A percentile compares a stretch with the other conserved stretches of the same genome.
Conservation (phyloP, 2,113 vertebrate species). For the Pholis gunnellus region DNA sequence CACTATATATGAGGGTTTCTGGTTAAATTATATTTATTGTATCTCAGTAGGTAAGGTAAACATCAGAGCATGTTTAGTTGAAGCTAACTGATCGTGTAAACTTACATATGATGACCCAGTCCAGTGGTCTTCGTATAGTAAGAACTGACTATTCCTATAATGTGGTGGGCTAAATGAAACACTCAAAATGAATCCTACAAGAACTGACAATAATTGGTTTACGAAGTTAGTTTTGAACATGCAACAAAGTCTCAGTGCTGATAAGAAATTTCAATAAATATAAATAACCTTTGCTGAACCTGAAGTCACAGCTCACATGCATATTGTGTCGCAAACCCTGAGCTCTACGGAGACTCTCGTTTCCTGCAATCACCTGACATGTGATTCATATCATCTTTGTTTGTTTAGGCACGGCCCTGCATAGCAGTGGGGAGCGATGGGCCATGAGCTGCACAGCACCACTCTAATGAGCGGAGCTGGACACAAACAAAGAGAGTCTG, state of each 20-base stretch:
- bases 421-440: conserved; percentile 65
- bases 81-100: background rate
- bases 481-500: conserved; percentile 82
- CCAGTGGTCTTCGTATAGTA: background rate
- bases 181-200: background rate
- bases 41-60: background rate
- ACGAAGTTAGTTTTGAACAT: conserved; percentile 1
- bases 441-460: conserved; percentile 72
- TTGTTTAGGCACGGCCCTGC: conserved; percentile 65
- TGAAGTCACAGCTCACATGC: background rate
- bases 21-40: background rate
- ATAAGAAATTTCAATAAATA: conserved; percentile 5
- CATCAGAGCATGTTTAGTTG: background rate
- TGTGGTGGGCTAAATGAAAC: background rate
- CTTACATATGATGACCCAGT: background rate
- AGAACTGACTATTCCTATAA: background rate
- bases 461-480: conserved; percentile 81
- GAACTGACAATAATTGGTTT: conserved; percentile 1
- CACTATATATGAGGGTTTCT: background rate
- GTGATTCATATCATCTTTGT: conserved; percentile 73
- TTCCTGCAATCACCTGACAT: conserved; percentile 65
- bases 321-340: background rate
- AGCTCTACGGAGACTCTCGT: conserved; percentile 34
- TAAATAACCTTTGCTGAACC: background rate
- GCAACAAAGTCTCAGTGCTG: background rate